Conservation (phyloP, 2,888 invertebrate species). For the Urechis unicinctus region DNA sequence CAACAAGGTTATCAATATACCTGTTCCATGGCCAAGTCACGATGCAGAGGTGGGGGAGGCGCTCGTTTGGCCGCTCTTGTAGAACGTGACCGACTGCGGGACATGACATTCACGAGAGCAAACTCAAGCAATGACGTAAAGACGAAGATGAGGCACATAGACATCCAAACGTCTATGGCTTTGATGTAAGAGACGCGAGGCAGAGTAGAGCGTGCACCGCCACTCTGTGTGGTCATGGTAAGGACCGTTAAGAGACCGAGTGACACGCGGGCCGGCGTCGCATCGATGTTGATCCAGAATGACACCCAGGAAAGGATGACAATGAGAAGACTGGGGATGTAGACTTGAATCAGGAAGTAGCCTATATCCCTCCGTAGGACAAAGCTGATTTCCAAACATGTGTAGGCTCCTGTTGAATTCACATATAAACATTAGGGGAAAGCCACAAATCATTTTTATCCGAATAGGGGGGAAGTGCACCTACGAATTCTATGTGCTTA, state of each 20-base stretch:
- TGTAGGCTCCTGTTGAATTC: conserved; percentile 14
- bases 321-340: conserved; percentile 46
- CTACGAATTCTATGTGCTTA: too few species aligned
- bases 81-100: conserved; percentile 11
- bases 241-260: conserved; percentile 66
- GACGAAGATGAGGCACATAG: conserved; percentile 22
- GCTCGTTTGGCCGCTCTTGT: not conserved
- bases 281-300: not conserved
- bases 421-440: too few species aligned
- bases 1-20: too few species aligned
- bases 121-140: conserved; percentile 25
- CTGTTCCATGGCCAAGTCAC: too few species aligned
- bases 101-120: conserved; percentile 24
- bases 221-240: conserved; percentile 66
- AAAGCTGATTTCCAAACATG: conserved; percentile 16
- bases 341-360: conserved; percentile 18
- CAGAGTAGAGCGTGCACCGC: conserved; percentile 81
- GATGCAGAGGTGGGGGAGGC: not conserved
- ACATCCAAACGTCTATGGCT: conserved; percentile 52
- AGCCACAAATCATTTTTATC: too few species aligned
- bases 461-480: too few species aligned
- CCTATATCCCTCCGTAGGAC: conserved; percentile 18
- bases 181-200: conserved; percentile 62
- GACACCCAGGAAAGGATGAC: conserved; percentile 65
- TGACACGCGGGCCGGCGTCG: conserved; percentile 78